Evolutionary conservation across 2,113 vertebrate species (phyloP), one percentile per base, ranked within the genome.

Genomic region (Neolamprologus caudopunctatus): DNA sequence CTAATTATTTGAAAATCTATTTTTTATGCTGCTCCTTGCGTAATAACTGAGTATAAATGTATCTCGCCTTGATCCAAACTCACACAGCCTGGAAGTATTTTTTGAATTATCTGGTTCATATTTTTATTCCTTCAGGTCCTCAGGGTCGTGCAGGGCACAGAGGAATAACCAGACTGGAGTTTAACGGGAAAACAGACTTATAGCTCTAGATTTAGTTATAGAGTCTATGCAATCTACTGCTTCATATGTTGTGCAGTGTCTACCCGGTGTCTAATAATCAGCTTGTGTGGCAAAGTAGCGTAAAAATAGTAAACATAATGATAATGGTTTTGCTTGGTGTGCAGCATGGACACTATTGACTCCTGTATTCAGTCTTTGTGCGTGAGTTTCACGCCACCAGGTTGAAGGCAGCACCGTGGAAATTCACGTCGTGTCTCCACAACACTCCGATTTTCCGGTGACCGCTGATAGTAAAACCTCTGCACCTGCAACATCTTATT

Each of bases 321-420:
- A 90, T 89, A 87, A 87, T 91, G 83, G 79, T 90, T 95, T 82
- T 89, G 84, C 68, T 87, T 81, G 87, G 53, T 68, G 35, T 85
- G 31, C 79, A 85, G 57, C 88, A 71, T 87, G 79, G 87, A 82
- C 45, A 89, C 3, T 45, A 85, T 80, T 91, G 58, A 91, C 87
- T 91, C 58, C 40, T 80, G 21, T 93, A 88, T 93, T 89, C 80
- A 95, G 4, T 71, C 93, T 93, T 97, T 96, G 93, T 93, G 28
- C 58, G 11, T 68, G n/a, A 33, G 90, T 97, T 96, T 97, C 97
- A 97, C 93, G 96, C 95, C 96, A 92, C 73, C 88, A 87, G 89
- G 82, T 94, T 55, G 84, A 91, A 93, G 94, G 95, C 94, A 94
- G 95, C 91, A 96, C 96, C 96, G 96, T 97, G 96, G 58, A 94